Evolutionary conservation across 2,797 vertebrate species (phyloP).

Genomic region (Scleropages formosus): DNA sequence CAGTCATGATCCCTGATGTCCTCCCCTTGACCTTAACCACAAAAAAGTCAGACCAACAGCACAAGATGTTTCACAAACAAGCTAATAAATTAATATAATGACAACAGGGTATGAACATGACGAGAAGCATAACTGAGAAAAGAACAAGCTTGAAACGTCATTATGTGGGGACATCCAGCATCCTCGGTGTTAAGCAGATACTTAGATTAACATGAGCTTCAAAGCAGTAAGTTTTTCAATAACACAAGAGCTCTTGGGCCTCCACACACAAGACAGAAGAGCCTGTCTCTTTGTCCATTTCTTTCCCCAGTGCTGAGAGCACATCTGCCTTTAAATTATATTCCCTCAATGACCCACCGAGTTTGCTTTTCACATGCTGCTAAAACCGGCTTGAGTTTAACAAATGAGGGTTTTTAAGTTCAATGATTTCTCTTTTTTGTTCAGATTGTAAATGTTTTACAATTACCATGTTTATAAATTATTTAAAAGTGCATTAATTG

Average conservation of each 20-base stretch:
- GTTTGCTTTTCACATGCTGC: neutral
- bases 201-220: constrained; percentile 34
- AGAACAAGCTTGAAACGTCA: constrained; percentile 26
- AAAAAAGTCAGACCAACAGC: neutral
- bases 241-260: constrained; percentile 5
- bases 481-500: neutral
- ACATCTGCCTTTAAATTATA: neutral
- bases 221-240: constrained; percentile 22
- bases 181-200: constrained; percentile 28
- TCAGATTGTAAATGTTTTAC: neutral
- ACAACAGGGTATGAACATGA: neutral
- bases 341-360: neutral
- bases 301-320: neutral
- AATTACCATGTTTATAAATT: neutral
- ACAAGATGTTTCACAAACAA: too few relatives aligned
- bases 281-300: neutral
- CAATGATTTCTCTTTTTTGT: neutral
- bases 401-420: neutral
- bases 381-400: neutral
- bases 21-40: neutral
- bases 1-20: neutral
- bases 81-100: neutral
- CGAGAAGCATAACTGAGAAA: neutral
- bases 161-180: constrained; percentile 29
- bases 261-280: neutral